These are phyloP conservation scores for Drosophila subobscura DNA, from an alignment of 1,140 invertebrate species.

Conservation along the genomic window DNA sequence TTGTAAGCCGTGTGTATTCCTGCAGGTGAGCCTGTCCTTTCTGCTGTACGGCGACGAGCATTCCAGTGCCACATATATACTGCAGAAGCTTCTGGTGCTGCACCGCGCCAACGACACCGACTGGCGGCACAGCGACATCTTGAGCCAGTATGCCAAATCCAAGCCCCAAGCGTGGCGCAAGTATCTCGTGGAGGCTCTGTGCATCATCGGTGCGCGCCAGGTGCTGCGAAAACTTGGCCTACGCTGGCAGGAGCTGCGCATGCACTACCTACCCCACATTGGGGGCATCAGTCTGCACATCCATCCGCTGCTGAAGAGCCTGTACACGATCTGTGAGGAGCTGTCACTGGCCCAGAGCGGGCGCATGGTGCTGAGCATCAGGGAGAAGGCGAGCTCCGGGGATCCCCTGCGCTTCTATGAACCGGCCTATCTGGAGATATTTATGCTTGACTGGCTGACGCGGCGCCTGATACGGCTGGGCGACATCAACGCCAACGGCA, in stretches of 20 bases:
- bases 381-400: slow-evolving; percentile 25
- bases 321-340: slow-evolving; percentile 69
- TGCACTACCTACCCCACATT: slow-evolving; percentile 70
- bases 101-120: background rate
- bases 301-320: slow-evolving; percentile 71
- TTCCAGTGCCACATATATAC: slow-evolving; percentile 46
- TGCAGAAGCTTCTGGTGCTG: slow-evolving; percentile 62
- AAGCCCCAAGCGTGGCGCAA: slow-evolving; percentile 55
- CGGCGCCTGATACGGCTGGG: slow-evolving; percentile 50
- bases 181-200: slow-evolving; percentile 64
- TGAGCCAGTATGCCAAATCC: slow-evolving; percentile 57
- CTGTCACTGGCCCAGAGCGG: slow-evolving; percentile 60
- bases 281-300: slow-evolving; percentile 57
- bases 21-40: slow-evolving; percentile 64
- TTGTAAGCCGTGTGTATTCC: no score
- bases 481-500: slow-evolving; percentile 45
- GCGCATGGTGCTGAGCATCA: slow-evolving; percentile 50
- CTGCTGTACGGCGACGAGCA: slow-evolving; percentile 64
- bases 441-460: slow-evolving; percentile 70
- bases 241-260: slow-evolving; percentile 47
- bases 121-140: slow-evolving; percentile 40
- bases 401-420: slow-evolving; percentile 72
- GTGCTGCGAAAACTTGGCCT: slow-evolving; percentile 71
- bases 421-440: slow-evolving; percentile 66
- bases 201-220: slow-evolving; percentile 62